Percentiles rank a stretch among this genome's conserved stretches.
Evolutionary conservation across 92 coral and sea anemone species (phyloP).

Genomic region (Parazoanthus swiftii): DNA sequence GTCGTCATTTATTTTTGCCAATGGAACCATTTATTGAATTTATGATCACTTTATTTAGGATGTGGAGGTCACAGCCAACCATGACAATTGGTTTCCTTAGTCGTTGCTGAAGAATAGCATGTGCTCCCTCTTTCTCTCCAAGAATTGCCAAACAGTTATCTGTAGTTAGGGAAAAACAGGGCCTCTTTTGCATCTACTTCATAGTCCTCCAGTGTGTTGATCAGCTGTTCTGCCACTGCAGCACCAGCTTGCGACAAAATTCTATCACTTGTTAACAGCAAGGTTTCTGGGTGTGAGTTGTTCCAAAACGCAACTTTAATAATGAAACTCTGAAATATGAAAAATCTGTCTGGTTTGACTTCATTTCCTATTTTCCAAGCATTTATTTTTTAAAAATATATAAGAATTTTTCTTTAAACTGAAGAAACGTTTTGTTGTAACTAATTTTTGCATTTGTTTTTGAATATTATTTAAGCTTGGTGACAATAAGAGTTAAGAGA

Average conservation of each 20-base stretch:
- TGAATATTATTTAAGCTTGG: background rate
- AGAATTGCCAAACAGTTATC: slow-evolving; percentile 8
- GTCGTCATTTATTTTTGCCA: slow-evolving; percentile 8
- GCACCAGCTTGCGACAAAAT: background rate
- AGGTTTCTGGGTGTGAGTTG: background rate
- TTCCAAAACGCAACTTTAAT: background rate
- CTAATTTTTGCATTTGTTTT: background rate
- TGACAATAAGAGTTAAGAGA: too few species aligned
- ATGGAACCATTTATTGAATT: background rate
- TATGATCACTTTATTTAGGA: background rate
- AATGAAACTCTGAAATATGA: background rate
- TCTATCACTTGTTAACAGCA: background rate
- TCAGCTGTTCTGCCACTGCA: background rate
- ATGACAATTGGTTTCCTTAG: background rate
- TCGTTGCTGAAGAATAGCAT: background rate
- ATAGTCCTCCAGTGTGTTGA: background rate
- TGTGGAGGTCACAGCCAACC: slow-evolving; percentile 16
- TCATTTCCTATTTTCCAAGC: background rate
- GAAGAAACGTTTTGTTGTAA: too few species aligned
- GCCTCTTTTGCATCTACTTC: background rate
- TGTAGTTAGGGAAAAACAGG: background rate
- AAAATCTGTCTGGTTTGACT: background rate
- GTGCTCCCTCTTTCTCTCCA: slow-evolving; percentile 1
- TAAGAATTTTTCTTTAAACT: background rate
- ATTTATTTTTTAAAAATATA: background rate